phyloP scores from a whole-genome alignment of 2,888 invertebrate species.

The Netelia fuscicornis region DNA sequence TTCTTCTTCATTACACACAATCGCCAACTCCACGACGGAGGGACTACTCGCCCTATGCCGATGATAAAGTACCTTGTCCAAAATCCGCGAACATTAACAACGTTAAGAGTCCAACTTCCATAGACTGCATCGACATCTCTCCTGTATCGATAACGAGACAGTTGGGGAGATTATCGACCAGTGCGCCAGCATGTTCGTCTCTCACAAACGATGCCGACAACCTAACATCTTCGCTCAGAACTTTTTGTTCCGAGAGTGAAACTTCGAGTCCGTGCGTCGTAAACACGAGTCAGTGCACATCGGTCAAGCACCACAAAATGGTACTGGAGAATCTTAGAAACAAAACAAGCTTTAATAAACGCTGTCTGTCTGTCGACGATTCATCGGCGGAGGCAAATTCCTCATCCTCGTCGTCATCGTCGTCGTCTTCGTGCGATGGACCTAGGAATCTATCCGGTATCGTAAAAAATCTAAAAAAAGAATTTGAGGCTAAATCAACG shows the following conservation, averaged over 20 bases:
- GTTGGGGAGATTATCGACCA: constrained; percentile 83
- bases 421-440: constrained; percentile 77
- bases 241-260: constrained; percentile 83
- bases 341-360: constrained; percentile 82
- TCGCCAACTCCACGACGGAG: constrained; percentile 80
- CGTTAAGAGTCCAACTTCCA: constrained; percentile 42
- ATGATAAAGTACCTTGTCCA: constrained; percentile 30
- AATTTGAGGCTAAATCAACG: constrained; percentile 92
- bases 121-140: constrained; percentile 69
- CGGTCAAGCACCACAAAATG: constrained; percentile 86
- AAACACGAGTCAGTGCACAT: constrained; percentile 85
- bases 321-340: constrained; percentile 85
- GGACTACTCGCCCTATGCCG: constrained; percentile 73
- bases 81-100: constrained; percentile 38
- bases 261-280: constrained; percentile 84
- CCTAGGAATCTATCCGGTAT: constrained; percentile 88
- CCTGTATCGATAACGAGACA: constrained; percentile 68
- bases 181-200: constrained; percentile 82
- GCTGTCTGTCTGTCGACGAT: constrained; percentile 82
- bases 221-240: constrained; percentile 77
- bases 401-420: constrained; percentile 63
- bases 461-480: constrained; percentile 94
- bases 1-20: constrained; percentile 81
- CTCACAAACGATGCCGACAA: constrained; percentile 83
- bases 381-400: constrained; percentile 74